Percentiles rank a stretch among this genome's conserved stretches.
phyloP scores from a whole-genome alignment of 30 jellyfish, hydroid and myxozoan genomes.

The Cassiopea xamachana region DNA sequence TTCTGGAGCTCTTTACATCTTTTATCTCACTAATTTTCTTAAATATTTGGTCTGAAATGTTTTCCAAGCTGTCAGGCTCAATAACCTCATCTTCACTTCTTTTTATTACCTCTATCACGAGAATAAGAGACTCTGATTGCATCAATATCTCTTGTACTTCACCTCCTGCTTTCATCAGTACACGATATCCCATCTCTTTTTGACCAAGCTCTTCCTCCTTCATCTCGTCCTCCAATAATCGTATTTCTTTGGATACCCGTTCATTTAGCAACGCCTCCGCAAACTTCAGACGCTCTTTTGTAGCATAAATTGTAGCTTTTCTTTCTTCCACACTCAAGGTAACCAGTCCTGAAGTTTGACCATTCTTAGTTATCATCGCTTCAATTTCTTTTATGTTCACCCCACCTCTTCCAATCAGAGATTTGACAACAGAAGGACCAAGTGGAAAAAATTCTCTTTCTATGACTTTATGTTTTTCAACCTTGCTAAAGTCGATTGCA shows the following conservation, averaged over 20 bases:
- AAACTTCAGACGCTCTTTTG: not conserved
- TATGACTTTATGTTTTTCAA: not conserved
- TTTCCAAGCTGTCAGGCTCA: not conserved
- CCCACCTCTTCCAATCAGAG: conserved; percentile 39
- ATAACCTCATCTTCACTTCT: not conserved
- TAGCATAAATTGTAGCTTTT: not conserved
- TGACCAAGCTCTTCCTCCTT: conserved; percentile 18
- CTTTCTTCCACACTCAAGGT: conserved; percentile 1
- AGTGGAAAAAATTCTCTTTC: not conserved
- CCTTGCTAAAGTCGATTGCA: not conserved
- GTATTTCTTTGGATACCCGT: not conserved
- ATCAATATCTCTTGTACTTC: not conserved
- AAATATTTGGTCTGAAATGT: not conserved
- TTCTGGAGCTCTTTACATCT: not conserved
- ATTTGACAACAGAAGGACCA: conserved; percentile 24
- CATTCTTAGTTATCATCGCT: not conserved
- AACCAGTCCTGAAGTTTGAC: conserved; percentile 22
- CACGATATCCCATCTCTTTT: conserved; percentile 10
- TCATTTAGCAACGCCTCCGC: not conserved
- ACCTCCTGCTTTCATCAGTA: conserved; percentile 16
- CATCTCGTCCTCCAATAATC: not conserved
- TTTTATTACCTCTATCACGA: not conserved
- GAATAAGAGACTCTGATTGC: not conserved
- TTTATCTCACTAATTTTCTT: not conserved
- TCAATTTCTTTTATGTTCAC: conserved; percentile 31